Percentiles rank a stretch among this genome's conserved stretches.
Evolutionary conservation across 2,113 vertebrate genomes (phyloP).

Genomic region (Formicarius rufipectus): DNA sequence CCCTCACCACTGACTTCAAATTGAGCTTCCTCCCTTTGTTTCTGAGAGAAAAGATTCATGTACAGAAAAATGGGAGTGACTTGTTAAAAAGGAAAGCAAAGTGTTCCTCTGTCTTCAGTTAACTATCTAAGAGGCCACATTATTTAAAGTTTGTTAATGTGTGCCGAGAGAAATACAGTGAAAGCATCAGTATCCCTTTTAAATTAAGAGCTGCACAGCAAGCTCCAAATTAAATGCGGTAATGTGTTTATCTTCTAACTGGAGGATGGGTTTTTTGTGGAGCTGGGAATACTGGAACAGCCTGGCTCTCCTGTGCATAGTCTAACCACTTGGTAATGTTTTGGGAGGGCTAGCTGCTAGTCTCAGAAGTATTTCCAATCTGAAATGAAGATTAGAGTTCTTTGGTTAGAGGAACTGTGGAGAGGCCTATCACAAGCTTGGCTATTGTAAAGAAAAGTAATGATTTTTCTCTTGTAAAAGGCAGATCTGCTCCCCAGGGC

Average conservation of each 20-base stretch:
- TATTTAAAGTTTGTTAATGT: background rate
- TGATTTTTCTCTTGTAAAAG: background rate
- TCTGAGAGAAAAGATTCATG: background rate
- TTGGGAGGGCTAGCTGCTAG: background rate
- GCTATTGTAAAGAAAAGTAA: background rate
- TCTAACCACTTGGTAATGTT: background rate
- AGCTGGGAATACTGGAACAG: background rate
- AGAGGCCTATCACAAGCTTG: background rate
- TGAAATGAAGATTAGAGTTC: background rate
- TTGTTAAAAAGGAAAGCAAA: background rate
- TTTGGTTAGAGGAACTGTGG: background rate
- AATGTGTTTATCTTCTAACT: background rate
- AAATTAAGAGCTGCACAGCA: background rate
- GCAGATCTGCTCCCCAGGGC: background rate
- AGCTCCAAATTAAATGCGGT: background rate
- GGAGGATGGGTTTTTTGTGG: background rate
- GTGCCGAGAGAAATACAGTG: background rate
- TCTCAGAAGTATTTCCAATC: background rate
- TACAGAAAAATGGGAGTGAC: background rate
- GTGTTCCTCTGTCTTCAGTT: background rate
- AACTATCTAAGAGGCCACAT: background rate
- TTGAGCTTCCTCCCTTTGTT: constrained; percentile 23
- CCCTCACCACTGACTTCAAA: background rate
- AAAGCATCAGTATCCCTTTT: background rate
- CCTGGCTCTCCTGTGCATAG: background rate